Evolutionary conservation across 2,797 vertebrate species (phyloP), one percentile per base, ranked within the genome.

Genomic region (Manis pentadactyla): DNA sequence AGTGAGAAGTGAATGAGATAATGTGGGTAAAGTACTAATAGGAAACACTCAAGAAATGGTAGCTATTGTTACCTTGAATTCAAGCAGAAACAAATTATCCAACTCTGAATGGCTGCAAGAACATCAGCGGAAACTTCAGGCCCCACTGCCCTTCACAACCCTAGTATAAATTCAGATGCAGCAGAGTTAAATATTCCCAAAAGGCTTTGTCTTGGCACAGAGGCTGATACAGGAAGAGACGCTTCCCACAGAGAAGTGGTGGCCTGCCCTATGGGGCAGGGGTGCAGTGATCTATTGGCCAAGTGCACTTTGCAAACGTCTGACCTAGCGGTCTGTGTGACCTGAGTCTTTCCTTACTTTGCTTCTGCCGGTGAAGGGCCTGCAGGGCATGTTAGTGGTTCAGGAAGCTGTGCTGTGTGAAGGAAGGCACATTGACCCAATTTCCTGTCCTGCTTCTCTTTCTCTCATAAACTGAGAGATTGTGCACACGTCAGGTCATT

Each of bases 401-500:
- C 94, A 86, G 90, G 92, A 97, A 93, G 81, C 93, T 21, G 66
- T 18, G 81, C 63, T 66, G 10, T 69, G 27, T 63, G 84, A 91
- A 90, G 90, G 95, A 92, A 96, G 87, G 82, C 87, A 92, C 69
- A 63, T 78, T 94, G 88, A 94, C 95, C 92, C 85, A 66, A 17
- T 92, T 93, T 98, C 92, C 90, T 88, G 68, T 34, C 61, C 63
- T 51, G 90, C 31, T 53, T 66, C 71, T 91, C 93, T 46, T 11
- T 78, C 77, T 77, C 85, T 78, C 34, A n/a, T 37, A 66, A 79
- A 29, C 79, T 6, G 59, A 88, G 78, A 94, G 49, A 71, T 57
- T 88, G 71, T 84, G 74, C 53, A 75, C 51, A 85, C 25, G 87
- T 84, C 95, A 93, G 75, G 51, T 85, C 92, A 97, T 82, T 93